Base-by-base conservation (phyloP, 2,888 invertebrate species). In the Spilarctia lutea region DNA sequence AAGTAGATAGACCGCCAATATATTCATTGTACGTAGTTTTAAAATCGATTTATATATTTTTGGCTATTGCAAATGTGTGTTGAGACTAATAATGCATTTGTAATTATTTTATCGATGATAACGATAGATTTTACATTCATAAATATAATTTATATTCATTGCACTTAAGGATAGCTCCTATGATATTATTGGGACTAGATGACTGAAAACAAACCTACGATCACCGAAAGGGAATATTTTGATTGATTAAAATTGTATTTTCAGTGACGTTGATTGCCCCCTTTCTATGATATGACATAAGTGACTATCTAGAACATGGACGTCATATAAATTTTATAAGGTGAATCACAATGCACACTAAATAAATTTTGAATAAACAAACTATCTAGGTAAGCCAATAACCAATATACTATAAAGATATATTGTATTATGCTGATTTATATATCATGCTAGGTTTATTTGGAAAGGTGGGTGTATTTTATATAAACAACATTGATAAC, bases 1-100 rank as follows among this genome's bases (percentile, higher is more conserved):
- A 95, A 95, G 94, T 94, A 93, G 86, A 93, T 94, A 94, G 94
- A 94, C 95, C 95, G 95, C 92, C 89, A 88, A 90, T 88, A 86
- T 90, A 85, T 91, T 91, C 90, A 88, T 91, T 90, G 90, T 84
- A 83, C 67, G 76, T 72, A 78, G 82, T 83, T 63, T 86, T 77
- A 79, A 82, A 75, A 74, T 83, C 77, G 75, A 85, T 82, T 84
- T 73, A 76, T 83, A 78, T 81, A 73, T 77, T 75, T 52, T 56
- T 42, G 75, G 77, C 83, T 87, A 88, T 86, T 85, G 83, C 83
- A 85, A 76, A 76, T 75, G 76, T 77, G 79, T 76, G 77, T 74
- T 80, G 75, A 77, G 11, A 39, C 67, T 79, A 76, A 76, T 72
- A 78, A 81, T 71, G 74, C 66, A 75, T 72, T 71, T 52, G 74